Base-by-base conservation (phyloP, 2,888 invertebrate species). In the Pterobdella sp. region DNA sequence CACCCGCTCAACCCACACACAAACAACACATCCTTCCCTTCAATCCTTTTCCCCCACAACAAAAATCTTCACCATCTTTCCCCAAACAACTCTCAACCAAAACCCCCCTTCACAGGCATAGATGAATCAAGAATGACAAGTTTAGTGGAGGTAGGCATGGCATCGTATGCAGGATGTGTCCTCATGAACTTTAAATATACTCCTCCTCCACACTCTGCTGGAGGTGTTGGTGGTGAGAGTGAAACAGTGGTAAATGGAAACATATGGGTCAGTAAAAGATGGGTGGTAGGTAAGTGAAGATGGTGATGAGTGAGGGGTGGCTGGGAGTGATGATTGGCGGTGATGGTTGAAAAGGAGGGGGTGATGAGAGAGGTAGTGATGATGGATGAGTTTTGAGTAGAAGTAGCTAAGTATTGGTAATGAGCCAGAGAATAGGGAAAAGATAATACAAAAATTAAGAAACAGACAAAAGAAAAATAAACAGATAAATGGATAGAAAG, bases 131-230 rank as follows among this genome's bases (percentile, higher is more conserved):
- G 65, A 31, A 74, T 64, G 29, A 74, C 72, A 1, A 74, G 69
- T 64, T 74, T 74, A 42, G 74, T 72, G 74, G 72, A 73, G n/a
- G 74, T 74, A 7, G 74, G 74, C 32, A 74, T 74, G 74, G 68
- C 74, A n/a, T 74, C 74, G 32, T 74, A 74, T 68, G 72, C 68
- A 4, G 72, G 42, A 42, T 74, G 74, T 14, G 56, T 22, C 64
- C 68, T 66, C 65, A 74, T 60, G 66, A 74, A 74, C 18, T 60
- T 42, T 31, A 72, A 34, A 52, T 74, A 74, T 32, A 56, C 60
- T n/a, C 60, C 60, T 22, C 60, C 60, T 26, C 60, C 60, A 56
- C 60, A 14, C 60, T 56, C 60, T 56, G 60, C 3, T 4, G 60
- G 14, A 18, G 4, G n/a, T 4, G 4, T 26, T 67, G 31, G 1